Conservation (phyloP, 64 coral and sea anemone species). For the Porites australiensis region DNA sequence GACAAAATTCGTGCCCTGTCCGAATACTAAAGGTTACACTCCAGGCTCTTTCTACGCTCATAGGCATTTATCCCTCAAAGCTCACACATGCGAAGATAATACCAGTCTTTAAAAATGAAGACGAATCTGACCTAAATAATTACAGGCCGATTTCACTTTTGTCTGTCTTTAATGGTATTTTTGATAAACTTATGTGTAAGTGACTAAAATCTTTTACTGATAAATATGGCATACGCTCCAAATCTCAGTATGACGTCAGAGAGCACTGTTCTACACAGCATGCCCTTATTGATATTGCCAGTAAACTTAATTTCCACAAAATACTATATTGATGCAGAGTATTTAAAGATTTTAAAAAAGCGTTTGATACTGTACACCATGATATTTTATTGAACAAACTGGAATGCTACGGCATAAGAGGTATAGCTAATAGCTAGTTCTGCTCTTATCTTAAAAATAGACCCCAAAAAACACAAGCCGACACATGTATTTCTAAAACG, state of each 20-base stretch:
- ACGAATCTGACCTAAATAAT: too few species aligned
- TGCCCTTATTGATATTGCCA: not conserved
- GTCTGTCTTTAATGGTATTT: not conserved
- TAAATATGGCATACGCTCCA: not conserved
- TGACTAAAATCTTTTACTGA: not conserved
- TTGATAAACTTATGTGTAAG: not conserved
- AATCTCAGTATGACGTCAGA: not conserved
- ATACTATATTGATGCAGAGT: not conserved
- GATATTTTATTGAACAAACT: not conserved
- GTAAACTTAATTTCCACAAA: not conserved
- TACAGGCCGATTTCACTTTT: too few species aligned
- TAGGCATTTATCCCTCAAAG: slow-evolving; percentile 5
- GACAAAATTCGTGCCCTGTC: not conserved
- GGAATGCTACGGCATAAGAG: not conserved
- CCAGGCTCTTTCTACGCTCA: not conserved
- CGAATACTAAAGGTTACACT: not conserved
- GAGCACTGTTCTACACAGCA: not conserved
- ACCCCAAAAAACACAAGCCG: not conserved
- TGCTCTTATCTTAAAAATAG: not conserved
- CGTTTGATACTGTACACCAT: not conserved
- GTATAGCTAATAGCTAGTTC: not conserved
- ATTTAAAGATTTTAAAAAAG: not conserved
- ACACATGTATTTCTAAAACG: not conserved
- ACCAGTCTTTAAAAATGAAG: not conserved
- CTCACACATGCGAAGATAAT: not conserved